Evolutionary conservation across 2,888 invertebrate species (phyloP).

Genomic region (Lasioglossum zephyrum): DNA sequence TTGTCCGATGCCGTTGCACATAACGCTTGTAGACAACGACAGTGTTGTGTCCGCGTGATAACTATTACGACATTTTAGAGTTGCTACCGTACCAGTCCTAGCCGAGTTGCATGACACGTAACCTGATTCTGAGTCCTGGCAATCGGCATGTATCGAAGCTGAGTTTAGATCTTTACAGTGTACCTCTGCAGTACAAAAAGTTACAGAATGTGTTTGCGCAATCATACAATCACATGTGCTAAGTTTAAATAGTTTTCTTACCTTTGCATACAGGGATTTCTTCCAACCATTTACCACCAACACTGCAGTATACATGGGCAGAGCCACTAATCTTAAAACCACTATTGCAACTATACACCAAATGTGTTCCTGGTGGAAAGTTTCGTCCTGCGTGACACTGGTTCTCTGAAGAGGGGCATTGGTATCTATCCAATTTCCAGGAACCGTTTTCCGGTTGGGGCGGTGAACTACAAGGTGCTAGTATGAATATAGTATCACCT

Average conservation of each 20-base stretch:
- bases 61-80: conserved; percentile 73
- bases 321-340: conserved; percentile 73
- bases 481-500: too few relatives aligned
- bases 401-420: conserved; percentile 62
- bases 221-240: neutral
- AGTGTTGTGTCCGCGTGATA: conserved; percentile 71
- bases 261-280: conserved; percentile 75
- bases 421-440: conserved; percentile 74
- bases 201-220: neutral
- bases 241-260: conserved; percentile 51
- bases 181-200: conserved; percentile 72
- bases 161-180: conserved; percentile 74
- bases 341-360: conserved; percentile 76
- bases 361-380: conserved; percentile 73
- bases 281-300: conserved; percentile 74
- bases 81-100: conserved; percentile 73
- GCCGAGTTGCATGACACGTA: conserved; percentile 72
- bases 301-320: conserved; percentile 73
- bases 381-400: conserved; percentile 69
- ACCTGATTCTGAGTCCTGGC: conserved; percentile 62
- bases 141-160: conserved; percentile 70
- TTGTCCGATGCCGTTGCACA: conserved; percentile 76
- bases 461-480: conserved; percentile 74
- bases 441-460: conserved; percentile 76
- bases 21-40: conserved; percentile 65